A percentile compares a stretch with the other conserved stretches of the same genome.
Evolutionary conservation across 2,797 vertebrate species (phyloP).

Genomic region (Helicolenus hilgendorfi): DNA sequence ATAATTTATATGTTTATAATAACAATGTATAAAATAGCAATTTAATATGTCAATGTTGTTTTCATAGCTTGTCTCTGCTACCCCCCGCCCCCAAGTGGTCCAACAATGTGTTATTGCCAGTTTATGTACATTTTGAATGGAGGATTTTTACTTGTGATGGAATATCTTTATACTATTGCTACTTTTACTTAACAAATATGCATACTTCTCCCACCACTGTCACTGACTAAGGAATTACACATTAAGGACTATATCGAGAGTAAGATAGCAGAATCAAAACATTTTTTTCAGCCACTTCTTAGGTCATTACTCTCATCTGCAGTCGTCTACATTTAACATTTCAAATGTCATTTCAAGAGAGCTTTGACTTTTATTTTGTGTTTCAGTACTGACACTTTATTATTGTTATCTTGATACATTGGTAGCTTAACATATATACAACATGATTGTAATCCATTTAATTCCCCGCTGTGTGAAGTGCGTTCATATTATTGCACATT

Average conservation of each 20-base stretch:
- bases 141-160: background rate
- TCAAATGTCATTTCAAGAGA: background rate
- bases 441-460: conserved; percentile 13
- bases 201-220: background rate
- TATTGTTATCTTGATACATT: background rate
- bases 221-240: background rate
- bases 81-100: background rate
- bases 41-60: background rate
- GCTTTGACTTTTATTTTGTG: too few relatives aligned
- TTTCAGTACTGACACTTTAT: background rate
- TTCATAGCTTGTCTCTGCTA: background rate
- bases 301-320: background rate
- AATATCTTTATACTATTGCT: background rate
- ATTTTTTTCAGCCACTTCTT: background rate
- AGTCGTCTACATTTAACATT: background rate
- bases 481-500: conserved; percentile 52
- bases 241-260: background rate
- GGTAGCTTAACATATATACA: background rate
- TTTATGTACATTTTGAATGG: background rate
- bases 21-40: background rate
- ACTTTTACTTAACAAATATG: background rate
- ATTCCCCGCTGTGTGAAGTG: conserved; percentile 17
- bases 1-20: background rate
- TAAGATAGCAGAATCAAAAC: too few relatives aligned
- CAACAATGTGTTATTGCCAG: too few relatives aligned